Evolutionary conservation across 2,888 invertebrate genomes (phyloP), one percentile per base, ranked within the genome.

Genomic region (Rotaria socialis): DNA sequence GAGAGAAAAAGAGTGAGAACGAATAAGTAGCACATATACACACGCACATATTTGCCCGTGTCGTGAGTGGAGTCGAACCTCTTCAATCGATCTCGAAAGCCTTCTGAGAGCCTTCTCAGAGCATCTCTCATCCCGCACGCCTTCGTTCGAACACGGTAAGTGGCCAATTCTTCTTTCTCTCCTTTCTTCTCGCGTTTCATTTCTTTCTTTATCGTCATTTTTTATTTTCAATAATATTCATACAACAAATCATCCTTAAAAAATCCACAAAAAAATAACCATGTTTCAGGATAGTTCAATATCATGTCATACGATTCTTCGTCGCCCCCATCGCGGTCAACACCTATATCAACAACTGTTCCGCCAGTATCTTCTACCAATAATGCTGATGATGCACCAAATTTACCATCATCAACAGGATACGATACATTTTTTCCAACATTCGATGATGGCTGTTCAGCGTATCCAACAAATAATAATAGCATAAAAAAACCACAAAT

Each of bases 71-170:
- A 80, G 47, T 47, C 80, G 80, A 80, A 47, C 80, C 80, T 80
- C 80, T 80, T 80, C 80, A 80, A 67, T 47, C 80, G 80, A 80
- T 80, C 43, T 80, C 80, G 47, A 80, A 80, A 80, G 80, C 80
- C 80, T 80, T 80, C 80, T 80, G 43, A 47, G 47, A 80, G 80
- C 80, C 80, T 80, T 47, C 47, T 47, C 80, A 80, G 43, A 80
- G 47, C 80, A 80, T 47, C 80, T 47, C 43, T 80, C 80, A 80
- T 80, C 43, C 80, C 47, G 80, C 47, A 67, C 67, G 67, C 67
- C 67, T 80, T 80, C 80, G 43, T 80, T 80, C 47, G 80, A 80
- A 80, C 80, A 80, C 80, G 80, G 80, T 80, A 80, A 80, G 80
- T 47, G 80, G 80, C 80, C 80, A 47, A 47, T 47, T 80, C 80